These are phyloP conservation scores for Notarius quadriscutis DNA, from an alignment of 2,113 vertebrate genomes.

Conservation along the genomic window DNA sequence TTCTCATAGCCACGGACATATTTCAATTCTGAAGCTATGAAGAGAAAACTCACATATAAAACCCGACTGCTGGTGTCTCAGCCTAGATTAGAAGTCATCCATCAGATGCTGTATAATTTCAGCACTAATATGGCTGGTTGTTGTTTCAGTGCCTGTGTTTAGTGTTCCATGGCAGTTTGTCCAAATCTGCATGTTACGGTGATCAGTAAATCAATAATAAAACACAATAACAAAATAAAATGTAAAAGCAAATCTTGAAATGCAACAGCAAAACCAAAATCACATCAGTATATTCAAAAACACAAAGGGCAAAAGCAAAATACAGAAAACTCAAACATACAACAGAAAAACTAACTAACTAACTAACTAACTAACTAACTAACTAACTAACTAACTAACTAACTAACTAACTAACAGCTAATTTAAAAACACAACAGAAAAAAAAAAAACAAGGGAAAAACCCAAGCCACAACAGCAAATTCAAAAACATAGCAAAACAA, in stretches of 20 bases:
- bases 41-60: conserved; percentile 31
- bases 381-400: too few species aligned
- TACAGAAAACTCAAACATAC: neutral
- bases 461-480: neutral
- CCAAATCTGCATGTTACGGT: neutral
- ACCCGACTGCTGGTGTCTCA: conserved; percentile 33
- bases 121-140: conserved; percentile 4
- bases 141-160: neutral
- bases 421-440: too few species aligned
- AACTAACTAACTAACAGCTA: too few species aligned
- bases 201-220: neutral
- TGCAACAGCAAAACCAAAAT: neutral
- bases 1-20: conserved; percentile 37
- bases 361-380: too few species aligned
- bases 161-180: neutral
- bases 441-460: too few species aligned
- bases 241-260: neutral
- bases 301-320: neutral
- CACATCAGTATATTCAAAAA: neutral
- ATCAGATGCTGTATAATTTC: conserved; percentile 27
- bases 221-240: neutral
- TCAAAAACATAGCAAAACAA: neutral
- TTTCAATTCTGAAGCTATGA: conserved; percentile 42
- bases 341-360: neutral
- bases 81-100: conserved; percentile 19